A percentile compares a stretch with the other conserved stretches of the same genome.
phyloP scores from a whole-genome alignment of 2,113 vertebrate species.

The Erythrocebus patas region DNA sequence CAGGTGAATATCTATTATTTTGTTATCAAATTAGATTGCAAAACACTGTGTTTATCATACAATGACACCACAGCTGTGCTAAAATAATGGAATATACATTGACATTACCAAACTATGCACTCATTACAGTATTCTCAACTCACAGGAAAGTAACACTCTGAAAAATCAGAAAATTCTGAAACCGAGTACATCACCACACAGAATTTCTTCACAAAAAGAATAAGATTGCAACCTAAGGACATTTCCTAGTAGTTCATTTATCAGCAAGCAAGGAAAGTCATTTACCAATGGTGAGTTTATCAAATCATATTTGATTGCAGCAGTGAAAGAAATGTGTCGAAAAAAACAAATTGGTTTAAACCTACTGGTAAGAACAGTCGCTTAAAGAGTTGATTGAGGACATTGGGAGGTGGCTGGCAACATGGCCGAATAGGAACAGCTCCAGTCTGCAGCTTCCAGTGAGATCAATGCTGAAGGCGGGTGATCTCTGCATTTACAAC shows the following conservation, averaged over 20 bases:
- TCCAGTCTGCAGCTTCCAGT: too few species aligned
- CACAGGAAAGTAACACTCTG: neutral
- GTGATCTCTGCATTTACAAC: too few species aligned
- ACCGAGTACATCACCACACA: neutral
- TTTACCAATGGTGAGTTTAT: neutral
- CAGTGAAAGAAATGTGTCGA: neutral
- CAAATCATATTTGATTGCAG: neutral
- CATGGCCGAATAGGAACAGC: too few species aligned
- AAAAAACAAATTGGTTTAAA: neutral
- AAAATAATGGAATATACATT: neutral
- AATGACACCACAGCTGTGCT: neutral
- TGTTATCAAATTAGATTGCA: neutral
- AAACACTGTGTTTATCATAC: neutral
- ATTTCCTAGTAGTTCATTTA: neutral
- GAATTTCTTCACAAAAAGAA: slow-evolving; percentile 13
- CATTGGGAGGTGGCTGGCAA: neutral
- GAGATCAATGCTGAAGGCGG: too few species aligned
- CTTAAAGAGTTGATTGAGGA: neutral
- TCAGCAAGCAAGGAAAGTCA: neutral
- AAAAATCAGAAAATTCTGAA: slow-evolving; percentile 18
- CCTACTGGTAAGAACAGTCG: neutral
- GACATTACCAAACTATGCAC: neutral
- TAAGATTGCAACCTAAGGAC: neutral
- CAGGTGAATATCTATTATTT: neutral
- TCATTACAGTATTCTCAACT: neutral